Percentiles rank a stretch among this genome's conserved stretches.
Evolutionary conservation across 2,888 invertebrate species (phyloP).

Genomic region (Esperia sulphurella): DNA sequence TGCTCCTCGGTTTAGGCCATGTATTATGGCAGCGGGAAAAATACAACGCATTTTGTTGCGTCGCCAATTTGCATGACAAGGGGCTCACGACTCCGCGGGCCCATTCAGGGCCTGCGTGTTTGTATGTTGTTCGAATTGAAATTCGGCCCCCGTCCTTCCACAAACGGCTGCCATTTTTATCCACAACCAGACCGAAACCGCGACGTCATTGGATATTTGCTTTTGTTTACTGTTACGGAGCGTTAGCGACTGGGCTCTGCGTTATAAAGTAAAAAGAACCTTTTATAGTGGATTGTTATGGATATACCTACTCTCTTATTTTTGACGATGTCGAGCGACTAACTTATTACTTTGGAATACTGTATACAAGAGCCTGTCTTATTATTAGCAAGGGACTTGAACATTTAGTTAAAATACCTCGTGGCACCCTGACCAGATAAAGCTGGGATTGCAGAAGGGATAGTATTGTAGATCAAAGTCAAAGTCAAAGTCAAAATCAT

Average conservation of each 20-base stretch:
- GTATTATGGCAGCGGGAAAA: background rate
- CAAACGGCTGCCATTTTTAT: slow-evolving; percentile 28
- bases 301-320: too few species aligned
- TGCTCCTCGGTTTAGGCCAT: background rate
- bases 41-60: background rate
- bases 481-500: too few species aligned
- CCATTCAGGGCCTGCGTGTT: slow-evolving; percentile 24
- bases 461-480: too few species aligned
- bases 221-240: background rate
- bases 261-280: too few species aligned
- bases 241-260: background rate
- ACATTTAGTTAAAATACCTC: too few species aligned
- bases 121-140: slow-evolving; percentile 36
- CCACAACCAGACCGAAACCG: slow-evolving; percentile 1
- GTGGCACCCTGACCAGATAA: too few species aligned
- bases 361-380: too few species aligned
- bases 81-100: slow-evolving; percentile 21
- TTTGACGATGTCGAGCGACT: too few species aligned
- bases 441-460: too few species aligned
- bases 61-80: slow-evolving; percentile 52
- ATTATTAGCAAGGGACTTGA: too few species aligned
- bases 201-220: background rate
- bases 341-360: too few species aligned
- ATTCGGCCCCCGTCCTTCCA: slow-evolving; percentile 49
- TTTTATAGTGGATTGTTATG: too few species aligned